These are phyloP conservation scores for Ornithorhynchus anatinus DNA, from an alignment of 2,113 vertebrate species.

Conservation along the genomic window DNA sequence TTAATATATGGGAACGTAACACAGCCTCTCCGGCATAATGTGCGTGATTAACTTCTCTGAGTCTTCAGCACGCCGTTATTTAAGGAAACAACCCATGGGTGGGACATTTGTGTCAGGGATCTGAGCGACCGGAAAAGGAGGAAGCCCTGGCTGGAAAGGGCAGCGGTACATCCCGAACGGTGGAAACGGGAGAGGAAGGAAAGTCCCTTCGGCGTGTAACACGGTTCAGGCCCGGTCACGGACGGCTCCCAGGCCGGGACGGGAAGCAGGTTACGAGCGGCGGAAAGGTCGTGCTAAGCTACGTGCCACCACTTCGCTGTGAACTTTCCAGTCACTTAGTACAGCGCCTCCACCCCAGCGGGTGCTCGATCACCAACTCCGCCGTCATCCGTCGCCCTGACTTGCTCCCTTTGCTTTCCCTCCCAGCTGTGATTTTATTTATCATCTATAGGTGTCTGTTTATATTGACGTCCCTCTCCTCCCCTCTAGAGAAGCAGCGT, in stretches of 20 bases:
- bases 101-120: neutral
- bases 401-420: neutral
- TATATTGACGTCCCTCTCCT: no score
- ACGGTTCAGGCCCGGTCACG: no score
- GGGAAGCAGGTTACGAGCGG: no score
- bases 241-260: no score
- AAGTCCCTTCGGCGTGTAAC: neutral
- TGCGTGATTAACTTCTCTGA: neutral
- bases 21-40: neutral
- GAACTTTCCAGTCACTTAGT: no score
- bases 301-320: no score
- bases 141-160: neutral
- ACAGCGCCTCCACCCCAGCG: no score
- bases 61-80: neutral
- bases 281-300: no score
- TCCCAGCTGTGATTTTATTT: neutral
- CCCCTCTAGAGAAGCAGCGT: no score
- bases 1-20: conserved; percentile 17
- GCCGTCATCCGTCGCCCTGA: no score
- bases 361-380: no score
- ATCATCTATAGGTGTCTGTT: no score
- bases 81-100: neutral
- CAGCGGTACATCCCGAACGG: neutral
- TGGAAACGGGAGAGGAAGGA: neutral
- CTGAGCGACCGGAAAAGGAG: neutral